These are phyloP conservation scores for Odocoileus hemionus DNA, from an alignment of 2,113 vertebrate species.

Conservation along the genomic window DNA sequence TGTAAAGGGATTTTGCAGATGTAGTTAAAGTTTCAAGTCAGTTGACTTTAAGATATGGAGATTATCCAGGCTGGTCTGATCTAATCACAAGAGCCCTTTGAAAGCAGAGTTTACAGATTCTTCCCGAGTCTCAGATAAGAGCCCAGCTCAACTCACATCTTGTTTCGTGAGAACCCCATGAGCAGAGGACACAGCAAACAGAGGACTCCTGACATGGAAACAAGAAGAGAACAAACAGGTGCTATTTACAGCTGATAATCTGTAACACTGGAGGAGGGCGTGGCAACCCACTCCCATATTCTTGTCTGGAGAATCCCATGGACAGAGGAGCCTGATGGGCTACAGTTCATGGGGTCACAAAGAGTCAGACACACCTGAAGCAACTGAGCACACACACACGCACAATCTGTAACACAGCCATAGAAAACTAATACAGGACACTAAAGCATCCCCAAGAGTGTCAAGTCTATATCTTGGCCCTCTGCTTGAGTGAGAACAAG, in stretches of 20 bases:
- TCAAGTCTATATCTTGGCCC: background rate
- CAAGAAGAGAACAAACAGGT: background rate
- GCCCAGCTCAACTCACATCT: background rate
- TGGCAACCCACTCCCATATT: background rate
- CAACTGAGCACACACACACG: background rate
- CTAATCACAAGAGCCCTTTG: background rate
- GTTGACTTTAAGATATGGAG: slow-evolving; percentile 6
- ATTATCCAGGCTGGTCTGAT: background rate
- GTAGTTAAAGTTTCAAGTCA: background rate
- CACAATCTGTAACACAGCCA: background rate
- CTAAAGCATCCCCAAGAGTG: background rate
- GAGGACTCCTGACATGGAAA: background rate
- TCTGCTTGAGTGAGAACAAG: background rate
- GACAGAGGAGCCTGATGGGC: background rate
- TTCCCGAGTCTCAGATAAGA: background rate
- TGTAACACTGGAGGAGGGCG: background rate
- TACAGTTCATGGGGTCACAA: background rate
- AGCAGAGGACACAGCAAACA: background rate
- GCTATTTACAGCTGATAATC: background rate
- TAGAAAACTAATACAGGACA: background rate
- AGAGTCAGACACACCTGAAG: background rate
- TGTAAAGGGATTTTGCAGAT: background rate
- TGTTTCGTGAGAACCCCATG: background rate
- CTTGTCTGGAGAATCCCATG: background rate
- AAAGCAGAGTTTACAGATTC: background rate